These are phyloP conservation scores for Helicoverpa armigera DNA, from an alignment of 1,140 invertebrate genomes.

Conservation along the genomic window DNA sequence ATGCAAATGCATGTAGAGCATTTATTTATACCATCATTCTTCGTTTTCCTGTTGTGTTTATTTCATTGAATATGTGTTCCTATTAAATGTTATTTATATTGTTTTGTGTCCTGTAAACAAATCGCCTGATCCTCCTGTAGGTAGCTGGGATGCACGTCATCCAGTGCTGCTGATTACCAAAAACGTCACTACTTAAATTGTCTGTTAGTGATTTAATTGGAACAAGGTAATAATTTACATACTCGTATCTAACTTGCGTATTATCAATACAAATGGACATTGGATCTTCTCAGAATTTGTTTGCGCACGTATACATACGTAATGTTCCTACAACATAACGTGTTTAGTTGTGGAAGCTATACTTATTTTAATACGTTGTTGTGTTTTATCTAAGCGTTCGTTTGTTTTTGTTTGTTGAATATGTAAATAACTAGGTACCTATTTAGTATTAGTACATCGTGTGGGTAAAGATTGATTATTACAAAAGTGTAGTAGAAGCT, in stretches of 20 bases:
- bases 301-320: slow-evolving; percentile 39
- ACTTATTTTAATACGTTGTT: slow-evolving; percentile 21
- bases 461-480: neutral
- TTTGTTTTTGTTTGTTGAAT: slow-evolving; percentile 6
- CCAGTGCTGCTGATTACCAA: slow-evolving; percentile 47
- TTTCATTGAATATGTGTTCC: slow-evolving; percentile 36
- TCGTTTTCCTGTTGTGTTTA: slow-evolving; percentile 45
- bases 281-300: slow-evolving; percentile 52
- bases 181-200: slow-evolving; percentile 56
- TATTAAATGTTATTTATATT: slow-evolving; percentile 30
- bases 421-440: neutral
- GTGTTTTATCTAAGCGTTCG: neutral
- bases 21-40: slow-evolving; percentile 37
- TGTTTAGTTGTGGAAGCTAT: slow-evolving; percentile 22
- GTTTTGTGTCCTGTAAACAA: slow-evolving; percentile 16
- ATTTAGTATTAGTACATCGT: neutral
- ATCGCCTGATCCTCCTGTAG: slow-evolving; percentile 26
- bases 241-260: slow-evolving; percentile 53
- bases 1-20: slow-evolving; percentile 17
- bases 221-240: slow-evolving; percentile 66
- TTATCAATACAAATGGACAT: slow-evolving; percentile 53
- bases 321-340: slow-evolving; percentile 34
- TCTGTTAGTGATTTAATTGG: slow-evolving; percentile 58
- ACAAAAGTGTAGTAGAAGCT: neutral
- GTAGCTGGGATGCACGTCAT: slow-evolving; percentile 39